Conservation (phyloP, 64 coral and sea anemone species). For the Acropora yongei region DNA sequence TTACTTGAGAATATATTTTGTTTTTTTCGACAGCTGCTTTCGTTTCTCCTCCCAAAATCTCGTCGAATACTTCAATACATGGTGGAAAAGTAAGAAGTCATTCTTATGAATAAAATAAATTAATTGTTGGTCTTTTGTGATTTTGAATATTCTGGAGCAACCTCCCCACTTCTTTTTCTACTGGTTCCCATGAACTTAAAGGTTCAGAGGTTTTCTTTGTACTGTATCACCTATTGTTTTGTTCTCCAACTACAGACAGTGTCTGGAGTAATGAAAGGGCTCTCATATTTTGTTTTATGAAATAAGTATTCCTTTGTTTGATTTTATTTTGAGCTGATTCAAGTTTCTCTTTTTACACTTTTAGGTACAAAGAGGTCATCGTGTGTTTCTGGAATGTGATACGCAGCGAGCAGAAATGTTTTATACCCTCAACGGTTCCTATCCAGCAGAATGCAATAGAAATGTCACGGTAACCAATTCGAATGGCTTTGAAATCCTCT, state of each 20-base stretch:
- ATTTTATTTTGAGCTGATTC: too few species aligned
- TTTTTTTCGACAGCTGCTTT: conserved; percentile 15
- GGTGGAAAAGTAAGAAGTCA: conserved; percentile 59
- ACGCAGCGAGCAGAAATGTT: conserved; percentile 38
- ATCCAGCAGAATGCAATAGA: conserved; percentile 11
- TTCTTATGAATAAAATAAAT: not conserved
- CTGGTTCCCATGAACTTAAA: too few species aligned
- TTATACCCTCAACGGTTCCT: conserved; percentile 46
- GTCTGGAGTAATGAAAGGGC: too few species aligned
- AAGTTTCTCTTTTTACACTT: not conserved
- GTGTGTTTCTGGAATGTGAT: conserved; percentile 51
- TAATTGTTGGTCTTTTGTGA: not conserved
- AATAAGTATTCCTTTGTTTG: too few species aligned
- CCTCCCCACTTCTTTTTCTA: too few species aligned
- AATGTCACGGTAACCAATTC: conserved; percentile 8
- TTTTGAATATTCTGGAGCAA: too few species aligned
- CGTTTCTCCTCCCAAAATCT: conserved; percentile 18
- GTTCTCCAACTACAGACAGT: too few species aligned
- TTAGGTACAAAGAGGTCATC: conserved; percentile 49
- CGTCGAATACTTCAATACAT: not conserved
- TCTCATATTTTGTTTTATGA: too few species aligned
- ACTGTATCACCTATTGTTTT: too few species aligned
- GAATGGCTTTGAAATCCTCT: not conserved
- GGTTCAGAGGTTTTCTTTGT: too few species aligned
- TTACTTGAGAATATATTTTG: not conserved